A percentile compares a stretch with the other conserved stretches of the same genome.
Conservation (phyloP, 2,113 vertebrate genomes). For the Chunga burmeisteri region DNA sequence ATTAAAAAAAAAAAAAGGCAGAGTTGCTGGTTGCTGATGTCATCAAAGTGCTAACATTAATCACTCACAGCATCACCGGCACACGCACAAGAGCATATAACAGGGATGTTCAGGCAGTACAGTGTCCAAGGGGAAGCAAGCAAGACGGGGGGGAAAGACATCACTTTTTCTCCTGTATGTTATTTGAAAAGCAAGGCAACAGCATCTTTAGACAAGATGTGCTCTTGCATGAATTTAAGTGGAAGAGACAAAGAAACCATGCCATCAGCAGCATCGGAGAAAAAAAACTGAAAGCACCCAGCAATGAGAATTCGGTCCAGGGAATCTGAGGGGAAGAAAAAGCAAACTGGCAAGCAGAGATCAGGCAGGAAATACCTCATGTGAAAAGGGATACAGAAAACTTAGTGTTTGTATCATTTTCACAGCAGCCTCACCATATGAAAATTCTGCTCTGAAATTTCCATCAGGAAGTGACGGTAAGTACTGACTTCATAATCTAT, state of each 20-base stretch:
- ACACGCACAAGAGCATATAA: conserved; percentile 27
- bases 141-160: background rate
- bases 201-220: conserved; percentile 32
- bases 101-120: conserved; percentile 7
- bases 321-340: background rate
- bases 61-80: conserved; percentile 55
- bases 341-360: conserved; percentile 34
- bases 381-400: background rate
- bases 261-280: conserved; percentile 7
- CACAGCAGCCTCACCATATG: background rate
- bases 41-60: conserved; percentile 62
- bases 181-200: conserved; percentile 49
- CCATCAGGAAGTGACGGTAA: conserved; percentile 7
- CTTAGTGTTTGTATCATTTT: background rate
- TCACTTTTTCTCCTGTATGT: background rate
- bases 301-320: conserved; percentile 14
- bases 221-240: conserved; percentile 18
- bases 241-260: conserved; percentile 49
- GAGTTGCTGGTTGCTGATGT: conserved; percentile 59
- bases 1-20: background rate
- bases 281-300: background rate
- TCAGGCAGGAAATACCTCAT: background rate
- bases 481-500: conserved; percentile 32
- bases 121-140: background rate
- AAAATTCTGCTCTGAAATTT: conserved; percentile 11